Percentiles rank a stretch among this genome's conserved stretches.
Conservation (phyloP, 1,140 invertebrate species). For the Euura lappo region DNA sequence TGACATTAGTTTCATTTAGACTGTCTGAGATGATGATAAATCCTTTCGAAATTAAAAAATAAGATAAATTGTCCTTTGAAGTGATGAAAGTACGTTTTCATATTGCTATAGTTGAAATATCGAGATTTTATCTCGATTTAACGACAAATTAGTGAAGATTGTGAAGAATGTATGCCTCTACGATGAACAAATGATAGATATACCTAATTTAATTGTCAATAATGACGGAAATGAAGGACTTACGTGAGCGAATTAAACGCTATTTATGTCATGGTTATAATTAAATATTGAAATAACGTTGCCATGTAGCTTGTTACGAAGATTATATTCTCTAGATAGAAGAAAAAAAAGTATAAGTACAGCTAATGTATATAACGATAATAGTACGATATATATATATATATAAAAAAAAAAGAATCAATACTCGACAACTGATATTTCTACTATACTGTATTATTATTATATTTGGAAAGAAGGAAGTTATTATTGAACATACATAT, state of each 20-base stretch:
- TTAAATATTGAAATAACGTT: constrained; percentile 5
- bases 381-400: constrained; percentile 6
- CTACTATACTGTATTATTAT: neutral
- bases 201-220: neutral
- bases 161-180: neutral
- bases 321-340: neutral
- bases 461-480: neutral
- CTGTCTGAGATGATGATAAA: too few species aligned
- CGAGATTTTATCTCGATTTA: neutral
- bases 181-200: neutral
- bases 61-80: too few species aligned
- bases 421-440: constrained; percentile 11
- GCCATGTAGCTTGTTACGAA: constrained; percentile 10
- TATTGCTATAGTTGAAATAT: too few species aligned
- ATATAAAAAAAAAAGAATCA: neutral
- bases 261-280: too few species aligned
- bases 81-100: too few species aligned
- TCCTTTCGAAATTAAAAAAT: too few species aligned
- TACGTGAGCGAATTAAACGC: neutral
- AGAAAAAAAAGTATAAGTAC: neutral
- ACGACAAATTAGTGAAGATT: neutral
- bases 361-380: constrained; percentile 4
- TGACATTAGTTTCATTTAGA: too few species aligned
- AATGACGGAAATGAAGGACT: neutral
- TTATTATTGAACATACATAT: too few species aligned